Base-by-base conservation (phyloP, 2,113 vertebrate species). In the Casuarius casuarius region DNA sequence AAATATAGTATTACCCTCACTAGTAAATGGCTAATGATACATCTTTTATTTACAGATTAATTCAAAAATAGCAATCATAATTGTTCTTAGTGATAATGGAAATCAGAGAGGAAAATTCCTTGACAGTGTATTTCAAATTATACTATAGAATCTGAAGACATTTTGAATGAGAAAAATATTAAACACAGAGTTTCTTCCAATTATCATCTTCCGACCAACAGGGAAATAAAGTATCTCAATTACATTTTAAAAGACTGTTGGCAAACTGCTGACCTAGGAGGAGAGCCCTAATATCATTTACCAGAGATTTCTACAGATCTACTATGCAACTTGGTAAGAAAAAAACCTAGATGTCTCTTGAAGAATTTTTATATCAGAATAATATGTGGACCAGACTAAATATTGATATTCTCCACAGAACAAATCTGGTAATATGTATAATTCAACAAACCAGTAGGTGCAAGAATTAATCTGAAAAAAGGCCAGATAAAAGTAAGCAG, bases 251-350 rank as follows among this genome's bases (percentile, higher is more conserved):
- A 90, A 89, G 91, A 31, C 19, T 58, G 7, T 73, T 72, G 71
- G 20, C 10, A 79, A 94, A 90, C 31, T 94, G 40, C 74, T 95
- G 73, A 74, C 31, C 26, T 95, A 84, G 56, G 95, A 94, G 72
- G 20, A 89, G 33, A 16, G 9, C 31, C 21, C 29, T 79, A 62
- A 88, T 56, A 52, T 88, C 40, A 87, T 83, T 95, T 94, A 59
- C 26, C 73, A 67, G 73, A 66, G 25, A 26, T 95, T 96, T 78
- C 75, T 75, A 75, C 52, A 87, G 33, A 95, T 44, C 12, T 83
- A 25, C 31, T 51, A 25, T 21, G 3, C 38, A 56, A 5, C 10
- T 85, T 77, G 17, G 13, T 33, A 95, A 93, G 13, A 52, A 4
- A 84, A 74, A 94, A 51, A 29, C 15, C 48, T 22, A 51, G 7